These are phyloP conservation scores for Drosophila parthenogenetica DNA, from an alignment of 2,888 invertebrate species.

Conservation along the genomic window DNA sequence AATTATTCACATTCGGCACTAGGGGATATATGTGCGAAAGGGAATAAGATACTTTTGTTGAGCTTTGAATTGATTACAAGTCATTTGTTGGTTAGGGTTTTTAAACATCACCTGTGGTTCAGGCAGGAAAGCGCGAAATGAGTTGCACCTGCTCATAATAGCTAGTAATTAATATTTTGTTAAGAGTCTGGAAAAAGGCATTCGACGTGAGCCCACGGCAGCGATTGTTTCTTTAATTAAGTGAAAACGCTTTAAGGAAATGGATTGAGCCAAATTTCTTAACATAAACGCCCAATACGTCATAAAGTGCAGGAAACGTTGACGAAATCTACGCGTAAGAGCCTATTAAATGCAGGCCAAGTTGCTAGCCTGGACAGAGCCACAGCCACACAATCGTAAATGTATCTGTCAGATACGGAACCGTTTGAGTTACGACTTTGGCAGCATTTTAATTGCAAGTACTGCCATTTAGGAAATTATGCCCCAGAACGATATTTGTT, in stretches of 20 bases:
- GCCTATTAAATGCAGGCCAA: slow-evolving; percentile 64
- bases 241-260: slow-evolving; percentile 33
- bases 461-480: slow-evolving; percentile 51
- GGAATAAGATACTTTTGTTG: slow-evolving; percentile 31
- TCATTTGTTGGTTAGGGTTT: slow-evolving; percentile 60
- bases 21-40: slow-evolving; percentile 11
- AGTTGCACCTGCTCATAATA: slow-evolving; percentile 59
- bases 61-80: slow-evolving; percentile 64
- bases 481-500: slow-evolving; percentile 34
- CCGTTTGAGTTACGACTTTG: slow-evolving; percentile 62
- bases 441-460: slow-evolving; percentile 74
- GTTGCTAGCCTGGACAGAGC: slow-evolving; percentile 10
- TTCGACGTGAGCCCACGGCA: slow-evolving; percentile 3
- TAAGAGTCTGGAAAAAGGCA: slow-evolving; percentile 23
- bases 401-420: slow-evolving; percentile 37
- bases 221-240: slow-evolving; percentile 49
- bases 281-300: slow-evolving; percentile 45
- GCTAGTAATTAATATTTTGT: slow-evolving; percentile 70
- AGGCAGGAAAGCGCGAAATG: background rate
- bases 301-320: slow-evolving; percentile 70
- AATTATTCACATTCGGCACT: slow-evolving; percentile 63
- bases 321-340: slow-evolving; percentile 50
- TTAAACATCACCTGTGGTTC: slow-evolving; percentile 56
- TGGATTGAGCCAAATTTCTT: slow-evolving; percentile 23
- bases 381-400: slow-evolving; percentile 13